Evolutionary conservation across 2,113 vertebrate species (phyloP).

Genomic region (Anser brachyrhynchus): DNA sequence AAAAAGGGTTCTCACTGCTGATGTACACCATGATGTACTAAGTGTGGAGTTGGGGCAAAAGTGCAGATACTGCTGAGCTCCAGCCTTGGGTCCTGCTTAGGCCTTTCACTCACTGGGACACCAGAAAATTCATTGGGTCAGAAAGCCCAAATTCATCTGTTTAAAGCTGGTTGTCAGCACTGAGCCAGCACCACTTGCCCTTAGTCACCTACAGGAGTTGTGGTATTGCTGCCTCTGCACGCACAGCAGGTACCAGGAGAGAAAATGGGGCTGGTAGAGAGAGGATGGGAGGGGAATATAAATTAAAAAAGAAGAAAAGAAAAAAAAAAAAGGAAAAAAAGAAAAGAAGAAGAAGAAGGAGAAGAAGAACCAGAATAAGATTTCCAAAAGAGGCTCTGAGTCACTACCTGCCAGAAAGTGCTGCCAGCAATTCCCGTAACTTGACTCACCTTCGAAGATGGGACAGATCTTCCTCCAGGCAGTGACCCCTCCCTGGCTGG

Average conservation of each 20-base stretch:
- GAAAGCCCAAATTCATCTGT: not conserved
- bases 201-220: not conserved
- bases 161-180: not conserved
- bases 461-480: constrained; percentile 96
- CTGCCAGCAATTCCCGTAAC: not conserved
- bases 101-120: not conserved
- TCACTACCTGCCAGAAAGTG: not conserved
- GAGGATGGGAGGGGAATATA: not conserved
- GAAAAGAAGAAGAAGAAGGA: not conserved
- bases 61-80: not conserved
- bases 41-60: not conserved
- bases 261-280: not conserved
- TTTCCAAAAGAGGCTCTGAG: not conserved
- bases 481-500: constrained; percentile 88
- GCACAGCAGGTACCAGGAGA: not conserved
- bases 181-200: not conserved
- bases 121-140: not conserved
- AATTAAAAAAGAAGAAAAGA: not conserved
- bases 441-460: constrained; percentile 86
- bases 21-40: not conserved
- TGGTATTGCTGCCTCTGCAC: not conserved
- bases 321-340: not conserved
- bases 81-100: not conserved
- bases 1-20: not conserved
- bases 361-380: not conserved